A percentile compares a stretch with the other conserved stretches of the same genome.
Evolutionary conservation across 2,888 invertebrate species (phyloP).

Genomic region (Halictus quadricinctus): DNA sequence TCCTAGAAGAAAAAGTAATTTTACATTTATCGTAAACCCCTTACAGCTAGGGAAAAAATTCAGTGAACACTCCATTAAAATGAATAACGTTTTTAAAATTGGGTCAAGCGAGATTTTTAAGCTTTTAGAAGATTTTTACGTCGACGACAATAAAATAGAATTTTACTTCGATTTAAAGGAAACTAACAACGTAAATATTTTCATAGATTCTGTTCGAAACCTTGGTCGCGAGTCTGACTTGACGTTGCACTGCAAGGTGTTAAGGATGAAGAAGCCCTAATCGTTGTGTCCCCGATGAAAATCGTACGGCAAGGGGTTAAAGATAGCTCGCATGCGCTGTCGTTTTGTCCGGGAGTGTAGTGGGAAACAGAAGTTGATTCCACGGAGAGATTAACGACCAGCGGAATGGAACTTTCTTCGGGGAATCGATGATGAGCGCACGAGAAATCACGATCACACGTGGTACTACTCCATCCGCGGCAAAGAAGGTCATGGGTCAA

Average conservation of each 20-base stretch:
- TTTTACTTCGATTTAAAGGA: background rate
- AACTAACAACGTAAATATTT: background rate
- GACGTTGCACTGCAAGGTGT: too few relatives aligned
- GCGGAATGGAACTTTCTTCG: conserved; percentile 27
- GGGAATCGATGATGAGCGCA: conserved; percentile 29
- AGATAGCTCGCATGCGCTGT: background rate
- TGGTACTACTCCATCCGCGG: background rate
- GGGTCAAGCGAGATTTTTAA: too few relatives aligned
- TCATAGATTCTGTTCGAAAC: background rate
- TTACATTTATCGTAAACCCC: too few relatives aligned
- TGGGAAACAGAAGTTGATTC: conserved; percentile 4
- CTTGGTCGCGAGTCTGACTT: background rate
- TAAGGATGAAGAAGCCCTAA: too few relatives aligned
- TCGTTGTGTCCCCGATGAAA: too few relatives aligned
- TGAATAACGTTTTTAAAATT: too few relatives aligned
- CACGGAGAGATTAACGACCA: conserved; percentile 33
- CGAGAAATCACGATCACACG: conserved; percentile 36
- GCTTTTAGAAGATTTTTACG: background rate
- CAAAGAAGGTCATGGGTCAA: conserved; percentile 63
- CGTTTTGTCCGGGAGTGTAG: background rate
- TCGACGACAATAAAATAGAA: background rate
- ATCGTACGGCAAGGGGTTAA: background rate
- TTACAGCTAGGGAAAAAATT: too few relatives aligned
- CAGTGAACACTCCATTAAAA: too few relatives aligned
- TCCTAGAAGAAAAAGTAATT: too few relatives aligned